Evolutionary conservation across 1,140 invertebrate species (phyloP).

Genomic region (Drosophila ercepeae): DNA sequence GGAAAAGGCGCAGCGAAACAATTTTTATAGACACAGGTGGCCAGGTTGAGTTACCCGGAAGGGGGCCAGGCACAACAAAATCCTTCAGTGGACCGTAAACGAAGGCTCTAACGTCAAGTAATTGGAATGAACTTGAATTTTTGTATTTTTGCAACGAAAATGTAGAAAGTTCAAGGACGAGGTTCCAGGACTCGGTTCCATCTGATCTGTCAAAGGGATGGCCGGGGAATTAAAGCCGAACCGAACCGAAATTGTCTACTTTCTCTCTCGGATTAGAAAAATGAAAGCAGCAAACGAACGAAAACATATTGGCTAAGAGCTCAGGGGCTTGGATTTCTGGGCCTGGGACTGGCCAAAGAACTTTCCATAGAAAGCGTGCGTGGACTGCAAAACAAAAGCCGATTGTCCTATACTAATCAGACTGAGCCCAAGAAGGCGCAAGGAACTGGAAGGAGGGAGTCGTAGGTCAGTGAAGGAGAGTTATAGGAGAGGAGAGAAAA

Average conservation of each 20-base stretch:
- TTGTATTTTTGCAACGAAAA: constrained; percentile 15
- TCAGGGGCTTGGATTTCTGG: constrained; percentile 2
- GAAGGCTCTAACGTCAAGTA: constrained; percentile 3
- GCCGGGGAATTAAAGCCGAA: constrained; percentile 57
- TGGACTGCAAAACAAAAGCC: constrained; percentile 62
- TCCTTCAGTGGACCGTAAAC: neutral
- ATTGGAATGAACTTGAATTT: constrained; percentile 39
- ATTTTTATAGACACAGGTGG: constrained; percentile 21
- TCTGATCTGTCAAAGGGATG: constrained; percentile 57
- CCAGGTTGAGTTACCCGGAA: constrained; percentile 2
- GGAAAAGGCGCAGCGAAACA: constrained; percentile 22
- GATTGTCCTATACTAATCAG: constrained; percentile 40
- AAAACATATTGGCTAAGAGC: constrained; percentile 53
- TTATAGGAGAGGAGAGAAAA: neutral
- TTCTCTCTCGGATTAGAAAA: constrained; percentile 54
- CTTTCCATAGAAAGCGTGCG: constrained; percentile 52
- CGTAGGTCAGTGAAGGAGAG: constrained; percentile 24
- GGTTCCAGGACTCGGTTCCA: constrained; percentile 9
- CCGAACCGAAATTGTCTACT: constrained; percentile 23
- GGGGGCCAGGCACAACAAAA: neutral
- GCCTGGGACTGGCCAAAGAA: constrained; percentile 13
- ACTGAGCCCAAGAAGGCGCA: neutral
- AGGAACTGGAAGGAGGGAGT: neutral
- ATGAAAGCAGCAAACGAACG: constrained; percentile 18
- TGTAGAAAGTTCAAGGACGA: constrained; percentile 63